These are phyloP conservation scores for Drosophila carrolli DNA, from an alignment of 1,140 invertebrate species.

Conservation along the genomic window DNA sequence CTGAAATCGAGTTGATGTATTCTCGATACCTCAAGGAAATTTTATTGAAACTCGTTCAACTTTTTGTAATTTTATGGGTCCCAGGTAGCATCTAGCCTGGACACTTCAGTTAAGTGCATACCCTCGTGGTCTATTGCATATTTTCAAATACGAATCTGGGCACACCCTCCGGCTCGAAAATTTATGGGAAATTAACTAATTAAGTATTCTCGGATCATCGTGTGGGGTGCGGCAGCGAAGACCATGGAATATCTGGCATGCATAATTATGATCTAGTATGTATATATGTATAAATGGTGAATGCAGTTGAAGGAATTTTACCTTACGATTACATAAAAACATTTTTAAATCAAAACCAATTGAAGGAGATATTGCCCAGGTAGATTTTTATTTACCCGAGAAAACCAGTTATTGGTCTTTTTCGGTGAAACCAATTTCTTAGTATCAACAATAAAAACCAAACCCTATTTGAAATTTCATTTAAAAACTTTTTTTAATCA, in stretches of 20 bases:
- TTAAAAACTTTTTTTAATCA: no score
- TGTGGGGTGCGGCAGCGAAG: conserved; percentile 32
- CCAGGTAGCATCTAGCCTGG: not conserved
- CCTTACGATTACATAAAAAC: not conserved
- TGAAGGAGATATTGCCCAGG: no score
- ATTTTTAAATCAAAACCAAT: no score
- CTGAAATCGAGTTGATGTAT: no score
- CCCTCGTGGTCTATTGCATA: conserved; percentile 24
- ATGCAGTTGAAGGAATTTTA: not conserved
- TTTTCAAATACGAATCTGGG: conserved; percentile 51
- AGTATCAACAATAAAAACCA: no score
- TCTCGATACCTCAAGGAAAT: no score
- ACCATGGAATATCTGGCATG: conserved; percentile 37
- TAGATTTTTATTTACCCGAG: no score
- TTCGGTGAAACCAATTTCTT: no score
- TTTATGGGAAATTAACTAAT: conserved; percentile 66
- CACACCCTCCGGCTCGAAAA: conserved; percentile 19
- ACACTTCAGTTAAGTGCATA: conserved; percentile 6
- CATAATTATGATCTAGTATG: conserved; percentile 55
- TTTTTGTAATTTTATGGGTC: not conserved
- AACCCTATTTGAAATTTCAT: no score
- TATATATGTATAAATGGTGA: not conserved
- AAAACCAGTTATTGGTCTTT: no score
- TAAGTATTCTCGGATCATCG: conserved; percentile 60
- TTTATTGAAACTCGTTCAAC: no score